Evolutionary conservation across 2,113 vertebrate genomes (phyloP).

Genomic region (Hyaena hyaena): DNA sequence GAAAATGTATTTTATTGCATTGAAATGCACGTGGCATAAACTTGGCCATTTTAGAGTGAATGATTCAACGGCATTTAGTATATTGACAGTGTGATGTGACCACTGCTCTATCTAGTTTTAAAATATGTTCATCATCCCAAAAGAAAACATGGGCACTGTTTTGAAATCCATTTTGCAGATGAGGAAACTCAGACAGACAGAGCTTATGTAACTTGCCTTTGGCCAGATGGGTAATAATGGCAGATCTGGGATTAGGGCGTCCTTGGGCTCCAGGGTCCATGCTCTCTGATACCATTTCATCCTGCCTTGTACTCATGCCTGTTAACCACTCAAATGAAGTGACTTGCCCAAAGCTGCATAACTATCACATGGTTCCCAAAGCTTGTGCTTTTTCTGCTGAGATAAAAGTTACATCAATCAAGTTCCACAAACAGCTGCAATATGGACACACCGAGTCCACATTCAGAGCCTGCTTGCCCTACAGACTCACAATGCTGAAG

Average conservation of each 20-base stretch:
- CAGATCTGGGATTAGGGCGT: not conserved
- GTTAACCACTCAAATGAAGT: too few relatives aligned
- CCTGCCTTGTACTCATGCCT: too few relatives aligned
- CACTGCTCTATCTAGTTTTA: not conserved
- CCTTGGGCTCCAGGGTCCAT: not conserved
- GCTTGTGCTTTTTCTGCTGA: not conserved
- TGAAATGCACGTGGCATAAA: not conserved
- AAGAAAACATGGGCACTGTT: not conserved
- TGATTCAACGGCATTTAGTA: not conserved
- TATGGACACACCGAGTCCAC: not conserved
- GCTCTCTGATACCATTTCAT: not conserved
- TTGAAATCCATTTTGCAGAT: not conserved
- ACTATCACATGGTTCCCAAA: not conserved
- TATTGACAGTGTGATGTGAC: not conserved
- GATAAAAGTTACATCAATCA: not conserved
- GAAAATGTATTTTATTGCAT: not conserved
- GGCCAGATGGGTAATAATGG: not conserved
- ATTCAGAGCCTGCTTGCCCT: not conserved
- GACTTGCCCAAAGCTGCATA: not conserved
- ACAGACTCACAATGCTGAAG: not conserved
- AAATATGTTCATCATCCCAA: not conserved
- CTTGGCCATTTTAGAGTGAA: not conserved
- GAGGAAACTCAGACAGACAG: not conserved
- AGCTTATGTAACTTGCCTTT: rapidly evolving
- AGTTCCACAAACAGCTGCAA: not conserved